phyloP scores from a whole-genome alignment of 2,113 vertebrate genomes.

The Strix uralensis region DNA sequence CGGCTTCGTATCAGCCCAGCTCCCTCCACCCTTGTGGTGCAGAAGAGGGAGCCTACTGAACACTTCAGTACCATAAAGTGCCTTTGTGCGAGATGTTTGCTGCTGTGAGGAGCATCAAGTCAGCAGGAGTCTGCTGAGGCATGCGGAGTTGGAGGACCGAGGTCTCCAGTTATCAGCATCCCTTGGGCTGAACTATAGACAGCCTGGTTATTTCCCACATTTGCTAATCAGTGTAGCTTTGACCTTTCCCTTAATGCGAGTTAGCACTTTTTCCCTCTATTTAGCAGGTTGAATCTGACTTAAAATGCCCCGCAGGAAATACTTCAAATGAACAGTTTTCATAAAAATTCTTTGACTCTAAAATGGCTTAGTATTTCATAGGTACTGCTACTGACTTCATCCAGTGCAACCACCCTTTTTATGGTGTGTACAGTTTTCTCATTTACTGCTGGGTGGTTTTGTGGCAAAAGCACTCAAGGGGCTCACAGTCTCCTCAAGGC shows the following conservation, averaged over 20 bases:
- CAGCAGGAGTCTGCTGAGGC: not conserved
- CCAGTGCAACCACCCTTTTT: not conserved
- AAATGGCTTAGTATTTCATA: not conserved
- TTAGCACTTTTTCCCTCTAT: not conserved
- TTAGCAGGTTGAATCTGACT: not conserved
- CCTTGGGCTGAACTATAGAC: not conserved
- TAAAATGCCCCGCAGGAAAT: not conserved
- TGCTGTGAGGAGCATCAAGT: not conserved
- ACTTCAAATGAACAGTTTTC: not conserved
- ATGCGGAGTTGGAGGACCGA: fast-evolving
- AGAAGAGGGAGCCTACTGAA: not conserved
- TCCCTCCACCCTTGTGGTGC: fast-evolving
- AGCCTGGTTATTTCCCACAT: not conserved
- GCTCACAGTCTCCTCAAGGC: not conserved
- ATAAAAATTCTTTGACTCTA: not conserved
- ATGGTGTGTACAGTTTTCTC: not conserved
- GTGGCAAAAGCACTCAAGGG: constrained; percentile 5
- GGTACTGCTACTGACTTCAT: not conserved
- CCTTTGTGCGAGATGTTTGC: not conserved
- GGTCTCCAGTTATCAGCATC: not conserved
- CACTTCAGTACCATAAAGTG: not conserved
- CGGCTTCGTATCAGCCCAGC: fast-evolving
- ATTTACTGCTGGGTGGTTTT: not conserved
- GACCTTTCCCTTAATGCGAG: not conserved
- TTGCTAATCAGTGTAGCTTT: not conserved